A percentile compares a stretch with the other conserved stretches of the same genome.
phyloP scores from a whole-genome alignment of 1,140 invertebrate species.

The Platorchestia sp. region DNA sequence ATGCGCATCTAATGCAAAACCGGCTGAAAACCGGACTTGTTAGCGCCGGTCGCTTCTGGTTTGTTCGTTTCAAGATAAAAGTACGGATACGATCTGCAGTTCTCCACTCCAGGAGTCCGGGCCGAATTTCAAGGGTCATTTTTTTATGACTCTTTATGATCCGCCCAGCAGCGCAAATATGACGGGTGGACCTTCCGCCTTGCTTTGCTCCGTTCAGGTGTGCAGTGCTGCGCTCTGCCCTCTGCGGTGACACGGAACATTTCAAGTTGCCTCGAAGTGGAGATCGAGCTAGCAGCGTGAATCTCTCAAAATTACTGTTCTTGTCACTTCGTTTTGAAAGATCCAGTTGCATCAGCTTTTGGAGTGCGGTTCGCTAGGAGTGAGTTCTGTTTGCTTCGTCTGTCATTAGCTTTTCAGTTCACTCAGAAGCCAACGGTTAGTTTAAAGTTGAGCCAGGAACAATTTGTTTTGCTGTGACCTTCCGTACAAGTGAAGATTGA shows the following conservation, averaged over 20 bases:
- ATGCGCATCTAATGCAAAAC: background rate
- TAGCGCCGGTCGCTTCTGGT: background rate
- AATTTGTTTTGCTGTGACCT: no score
- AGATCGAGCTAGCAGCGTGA: background rate
- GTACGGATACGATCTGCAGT: background rate
- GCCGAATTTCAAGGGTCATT: background rate
- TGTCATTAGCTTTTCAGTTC: no score
- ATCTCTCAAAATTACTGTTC: background rate
- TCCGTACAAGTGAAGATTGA: no score
- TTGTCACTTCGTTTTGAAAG: background rate
- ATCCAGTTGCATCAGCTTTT: background rate
- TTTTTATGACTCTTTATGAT: background rate
- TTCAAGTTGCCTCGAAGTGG: background rate
- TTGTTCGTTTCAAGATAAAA: background rate
- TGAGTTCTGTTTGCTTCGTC: no score
- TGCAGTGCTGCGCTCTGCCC: no score
- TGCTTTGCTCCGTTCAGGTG: background rate
- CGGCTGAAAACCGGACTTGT: background rate
- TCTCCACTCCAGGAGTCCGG: background rate
- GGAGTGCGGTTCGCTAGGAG: background rate
- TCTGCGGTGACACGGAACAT: background rate
- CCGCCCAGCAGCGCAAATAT: background rate
- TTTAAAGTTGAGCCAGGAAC: no score
- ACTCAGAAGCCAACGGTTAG: no score
- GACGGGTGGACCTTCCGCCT: background rate